phyloP scores from a whole-genome alignment of 1,140 invertebrate species.

The Bombus superbus region DNA sequence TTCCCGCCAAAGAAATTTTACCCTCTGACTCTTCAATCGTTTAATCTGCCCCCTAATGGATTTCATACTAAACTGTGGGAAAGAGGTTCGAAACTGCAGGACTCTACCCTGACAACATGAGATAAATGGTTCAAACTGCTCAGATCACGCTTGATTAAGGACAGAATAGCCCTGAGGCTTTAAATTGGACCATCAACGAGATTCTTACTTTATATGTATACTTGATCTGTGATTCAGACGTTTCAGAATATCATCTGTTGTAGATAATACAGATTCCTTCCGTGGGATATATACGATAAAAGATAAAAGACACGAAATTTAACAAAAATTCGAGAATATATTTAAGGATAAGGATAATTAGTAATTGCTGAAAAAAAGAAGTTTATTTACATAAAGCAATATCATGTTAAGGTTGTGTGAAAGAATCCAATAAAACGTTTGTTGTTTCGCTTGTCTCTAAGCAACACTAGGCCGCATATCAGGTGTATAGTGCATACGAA shows the following conservation, averaged over 20 bases:
- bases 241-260: not conserved
- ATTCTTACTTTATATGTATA: no score
- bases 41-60: not conserved
- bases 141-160: no score
- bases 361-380: not conserved
- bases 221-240: not conserved
- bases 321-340: not conserved
- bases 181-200: no score
- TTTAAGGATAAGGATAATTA: not conserved
- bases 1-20: not conserved
- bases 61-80: not conserved
- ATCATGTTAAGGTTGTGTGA: not conserved
- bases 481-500: conserved; percentile 17
- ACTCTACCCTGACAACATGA: not conserved
- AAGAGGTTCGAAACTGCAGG: no score
- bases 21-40: not conserved
- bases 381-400: not conserved
- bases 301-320: not conserved
- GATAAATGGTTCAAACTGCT: not conserved
- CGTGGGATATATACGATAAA: not conserved
- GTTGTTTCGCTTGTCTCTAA: conserved; percentile 58
- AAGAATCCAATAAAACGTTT: conserved; percentile 43
- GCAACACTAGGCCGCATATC: conserved; percentile 56
- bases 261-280: not conserved
- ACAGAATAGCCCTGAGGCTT: no score